Conservation (phyloP, 2,888 invertebrate species). For the Onthophagus sagittarius region DNA sequence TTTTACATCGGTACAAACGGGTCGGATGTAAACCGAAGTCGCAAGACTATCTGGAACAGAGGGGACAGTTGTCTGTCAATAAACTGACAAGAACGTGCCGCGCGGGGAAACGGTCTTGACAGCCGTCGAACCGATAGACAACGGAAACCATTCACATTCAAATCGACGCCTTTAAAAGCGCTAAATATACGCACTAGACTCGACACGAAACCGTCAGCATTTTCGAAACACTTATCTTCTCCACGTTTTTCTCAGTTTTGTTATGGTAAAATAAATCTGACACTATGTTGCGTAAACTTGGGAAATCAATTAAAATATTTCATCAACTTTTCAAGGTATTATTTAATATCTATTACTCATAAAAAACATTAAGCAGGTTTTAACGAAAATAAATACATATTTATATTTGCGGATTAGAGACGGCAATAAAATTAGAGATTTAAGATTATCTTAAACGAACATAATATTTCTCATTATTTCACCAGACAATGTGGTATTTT, state of each 20-base stretch:
- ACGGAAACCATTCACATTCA: not conserved
- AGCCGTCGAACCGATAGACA: not conserved
- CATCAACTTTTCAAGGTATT: not conserved
- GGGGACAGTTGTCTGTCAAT: slow-evolving; percentile 30
- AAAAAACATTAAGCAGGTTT: no score
- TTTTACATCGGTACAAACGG: slow-evolving; percentile 39
- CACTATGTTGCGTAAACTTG: slow-evolving; percentile 7
- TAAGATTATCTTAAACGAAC: no score
- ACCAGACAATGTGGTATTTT: no score
- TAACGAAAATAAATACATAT: no score
- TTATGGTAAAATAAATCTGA: not conserved
- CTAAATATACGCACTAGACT: not conserved
- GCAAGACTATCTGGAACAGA: slow-evolving; percentile 38
- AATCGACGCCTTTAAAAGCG: slow-evolving; percentile 10
- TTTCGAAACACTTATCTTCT: not conserved
- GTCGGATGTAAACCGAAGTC: slow-evolving; percentile 32
- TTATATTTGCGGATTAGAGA: no score
- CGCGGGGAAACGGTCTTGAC: not conserved
- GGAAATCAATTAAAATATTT: slow-evolving; percentile 2
- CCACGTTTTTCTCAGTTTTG: not conserved
- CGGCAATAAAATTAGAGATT: no score
- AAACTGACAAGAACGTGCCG: slow-evolving; percentile 27
- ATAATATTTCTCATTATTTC: no score
- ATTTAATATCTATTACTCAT: no score
- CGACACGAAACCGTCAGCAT: not conserved